These are phyloP conservation scores for Drosophila funebris DNA, from an alignment of 1,140 invertebrate genomes.

Conservation along the genomic window DNA sequence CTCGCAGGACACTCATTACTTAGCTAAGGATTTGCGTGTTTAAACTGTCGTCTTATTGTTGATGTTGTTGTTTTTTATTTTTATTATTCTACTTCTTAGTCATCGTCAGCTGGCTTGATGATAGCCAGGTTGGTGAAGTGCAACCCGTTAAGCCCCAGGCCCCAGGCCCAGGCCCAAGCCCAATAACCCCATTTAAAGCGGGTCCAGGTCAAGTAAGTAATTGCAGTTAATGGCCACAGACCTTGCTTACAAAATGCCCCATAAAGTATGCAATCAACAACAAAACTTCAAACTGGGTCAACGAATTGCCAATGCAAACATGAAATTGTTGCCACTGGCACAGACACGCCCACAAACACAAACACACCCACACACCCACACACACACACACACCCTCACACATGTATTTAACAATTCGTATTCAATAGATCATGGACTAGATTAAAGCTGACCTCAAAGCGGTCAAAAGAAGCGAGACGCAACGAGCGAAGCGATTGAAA, in stretches of 20 bases:
- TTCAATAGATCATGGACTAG: constrained; percentile 15
- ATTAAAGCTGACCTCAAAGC: constrained; percentile 24
- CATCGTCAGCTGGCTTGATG: background rate
- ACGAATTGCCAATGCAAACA: constrained; percentile 75
- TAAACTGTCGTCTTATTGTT: background rate
- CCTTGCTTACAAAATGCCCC: constrained; percentile 33
- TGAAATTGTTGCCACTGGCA: constrained; percentile 45
- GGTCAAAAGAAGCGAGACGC: background rate
- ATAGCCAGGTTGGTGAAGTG: background rate
- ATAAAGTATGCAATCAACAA: constrained; percentile 73
- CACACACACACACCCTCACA: constrained; percentile 3
- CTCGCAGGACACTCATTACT: constrained; percentile 24
- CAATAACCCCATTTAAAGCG: constrained; percentile 32
- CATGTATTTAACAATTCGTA: background rate
- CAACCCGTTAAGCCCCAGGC: background rate
- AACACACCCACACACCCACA: constrained; percentile 1
- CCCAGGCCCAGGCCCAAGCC: background rate
- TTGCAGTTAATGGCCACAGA: constrained; percentile 48
- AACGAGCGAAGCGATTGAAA: background rate
- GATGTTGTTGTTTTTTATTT: too few relatives aligned
- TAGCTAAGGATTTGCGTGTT: constrained; percentile 32
- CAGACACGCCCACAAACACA: background rate
- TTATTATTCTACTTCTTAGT: too few relatives aligned
- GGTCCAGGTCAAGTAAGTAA: constrained; percentile 49
- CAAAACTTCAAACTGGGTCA: constrained; percentile 70